Conservation (phyloP, 2,113 vertebrate species). For the Anhinga anhinga region DNA sequence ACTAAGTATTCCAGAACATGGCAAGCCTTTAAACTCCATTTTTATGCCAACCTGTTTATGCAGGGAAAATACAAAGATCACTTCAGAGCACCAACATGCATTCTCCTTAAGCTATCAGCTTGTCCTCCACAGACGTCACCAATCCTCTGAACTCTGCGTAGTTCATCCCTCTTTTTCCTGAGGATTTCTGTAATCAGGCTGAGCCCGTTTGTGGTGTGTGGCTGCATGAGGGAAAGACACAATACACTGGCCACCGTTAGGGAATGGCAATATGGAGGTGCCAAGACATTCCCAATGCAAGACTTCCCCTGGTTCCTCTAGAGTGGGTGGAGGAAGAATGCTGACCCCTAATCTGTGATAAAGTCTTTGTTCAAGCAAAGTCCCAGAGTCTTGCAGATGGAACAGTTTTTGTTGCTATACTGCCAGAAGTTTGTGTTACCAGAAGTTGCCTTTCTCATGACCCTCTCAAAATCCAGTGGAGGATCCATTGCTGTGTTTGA, state of each 20-base stretch:
- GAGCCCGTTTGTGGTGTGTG: background rate
- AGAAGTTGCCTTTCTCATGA: slow-evolving; percentile 77
- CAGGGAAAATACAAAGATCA: background rate
- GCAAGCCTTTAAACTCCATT: background rate
- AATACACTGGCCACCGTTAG: background rate
- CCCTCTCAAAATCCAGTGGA: slow-evolving; percentile 80
- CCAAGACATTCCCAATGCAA: background rate
- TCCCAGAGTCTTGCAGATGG: background rate
- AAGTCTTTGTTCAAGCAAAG: background rate
- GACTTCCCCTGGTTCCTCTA: background rate
- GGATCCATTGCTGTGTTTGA: slow-evolving; percentile 77
- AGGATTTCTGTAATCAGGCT: background rate
- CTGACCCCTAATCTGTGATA: background rate
- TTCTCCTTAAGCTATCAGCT: background rate
- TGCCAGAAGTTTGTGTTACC: too few species aligned
- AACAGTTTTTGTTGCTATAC: background rate
- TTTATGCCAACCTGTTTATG: background rate
- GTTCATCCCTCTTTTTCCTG: background rate
- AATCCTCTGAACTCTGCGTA: background rate
- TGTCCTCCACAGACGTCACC: background rate
- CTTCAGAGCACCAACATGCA: too few species aligned
- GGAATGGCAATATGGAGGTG: background rate
- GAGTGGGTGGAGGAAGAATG: background rate
- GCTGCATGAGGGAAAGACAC: background rate
- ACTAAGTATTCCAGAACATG: background rate